These are phyloP conservation scores for Pangasius larnaudii DNA, from an alignment of 2,797 vertebrate species.

Conservation along the genomic window DNA sequence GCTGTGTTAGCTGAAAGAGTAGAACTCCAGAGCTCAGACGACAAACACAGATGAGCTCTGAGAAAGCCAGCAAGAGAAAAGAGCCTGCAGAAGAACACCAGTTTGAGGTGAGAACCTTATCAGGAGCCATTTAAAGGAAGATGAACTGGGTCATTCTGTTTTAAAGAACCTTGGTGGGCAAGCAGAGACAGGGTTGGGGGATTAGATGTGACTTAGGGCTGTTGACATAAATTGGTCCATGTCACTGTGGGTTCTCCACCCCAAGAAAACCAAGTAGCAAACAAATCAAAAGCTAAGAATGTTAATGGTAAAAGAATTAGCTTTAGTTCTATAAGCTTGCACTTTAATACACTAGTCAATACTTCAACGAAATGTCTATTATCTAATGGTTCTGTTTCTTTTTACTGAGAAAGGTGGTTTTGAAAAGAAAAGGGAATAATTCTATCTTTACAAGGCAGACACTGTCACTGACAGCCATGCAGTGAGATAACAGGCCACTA, in stretches of 20 bases:
- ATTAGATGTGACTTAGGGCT: constrained; percentile 74
- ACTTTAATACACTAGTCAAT: constrained; percentile 47
- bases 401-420: constrained; percentile 11
- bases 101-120: constrained; percentile 44
- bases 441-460: constrained; percentile 49
- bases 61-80: constrained; percentile 50
- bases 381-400: constrained; percentile 41
- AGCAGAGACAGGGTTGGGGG: constrained; percentile 62
- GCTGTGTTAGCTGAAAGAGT: constrained; percentile 6
- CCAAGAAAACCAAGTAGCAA: constrained; percentile 66
- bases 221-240: constrained; percentile 74
- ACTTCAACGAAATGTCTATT: constrained; percentile 39
- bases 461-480: constrained; percentile 38
- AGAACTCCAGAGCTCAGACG: constrained; percentile 8
- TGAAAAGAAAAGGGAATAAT: constrained; percentile 50
- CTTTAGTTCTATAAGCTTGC: constrained; percentile 66
- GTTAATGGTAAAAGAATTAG: constrained; percentile 73
- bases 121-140: constrained; percentile 39
- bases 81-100: constrained; percentile 44
- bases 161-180: constrained; percentile 66
- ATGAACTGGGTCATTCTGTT: constrained; percentile 49
- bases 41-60: constrained; percentile 52
- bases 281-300: constrained; percentile 76
- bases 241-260: constrained; percentile 72
- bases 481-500: constrained; percentile 44